A percentile compares a stretch with the other conserved stretches of the same genome.
Conservation (phyloP, 1,140 invertebrate genomes). For the Cyclargus thomasi region DNA sequence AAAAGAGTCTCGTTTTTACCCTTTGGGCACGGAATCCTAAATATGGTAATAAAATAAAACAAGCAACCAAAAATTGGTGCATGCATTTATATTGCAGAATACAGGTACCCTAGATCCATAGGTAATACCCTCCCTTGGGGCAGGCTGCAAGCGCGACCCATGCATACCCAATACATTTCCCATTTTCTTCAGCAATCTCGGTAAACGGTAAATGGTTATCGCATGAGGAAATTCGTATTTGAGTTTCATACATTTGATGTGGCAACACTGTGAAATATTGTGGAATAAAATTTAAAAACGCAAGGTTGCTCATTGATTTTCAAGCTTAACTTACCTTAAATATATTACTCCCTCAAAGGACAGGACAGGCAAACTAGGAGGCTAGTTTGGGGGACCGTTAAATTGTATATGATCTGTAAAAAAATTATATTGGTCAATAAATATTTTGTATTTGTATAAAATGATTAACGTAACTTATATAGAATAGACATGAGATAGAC, state of each 20-base stretch:
- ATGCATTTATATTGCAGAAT: slow-evolving; percentile 9
- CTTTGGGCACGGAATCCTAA: too few relatives aligned
- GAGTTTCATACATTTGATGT: slow-evolving; percentile 5
- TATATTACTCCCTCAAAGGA: too few relatives aligned
- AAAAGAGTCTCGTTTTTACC: too few relatives aligned
- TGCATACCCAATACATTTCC: slow-evolving; percentile 43
- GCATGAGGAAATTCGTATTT: slow-evolving; percentile 14
- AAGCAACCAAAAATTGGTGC: neutral
- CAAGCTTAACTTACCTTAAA: too few relatives aligned
- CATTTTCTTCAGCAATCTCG: slow-evolving; percentile 34
- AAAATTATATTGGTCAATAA: too few relatives aligned
- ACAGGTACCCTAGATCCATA: neutral
- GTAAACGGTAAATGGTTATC: slow-evolving; percentile 19
- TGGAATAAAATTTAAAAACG: neutral
- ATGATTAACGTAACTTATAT: too few relatives aligned
- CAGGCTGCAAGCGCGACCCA: slow-evolving; percentile 33
- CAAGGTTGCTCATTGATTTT: too few relatives aligned
- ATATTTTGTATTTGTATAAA: too few relatives aligned
- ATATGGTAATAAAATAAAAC: neutral
- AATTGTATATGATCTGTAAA: too few relatives aligned
- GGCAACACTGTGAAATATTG: neutral
- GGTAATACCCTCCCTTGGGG: slow-evolving; percentile 26
- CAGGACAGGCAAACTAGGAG: too few relatives aligned
- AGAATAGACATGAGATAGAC: too few relatives aligned
- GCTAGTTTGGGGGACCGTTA: too few relatives aligned